phyloP scores from a whole-genome alignment of 2,113 vertebrate species.

The Rattus rattus region DNA sequence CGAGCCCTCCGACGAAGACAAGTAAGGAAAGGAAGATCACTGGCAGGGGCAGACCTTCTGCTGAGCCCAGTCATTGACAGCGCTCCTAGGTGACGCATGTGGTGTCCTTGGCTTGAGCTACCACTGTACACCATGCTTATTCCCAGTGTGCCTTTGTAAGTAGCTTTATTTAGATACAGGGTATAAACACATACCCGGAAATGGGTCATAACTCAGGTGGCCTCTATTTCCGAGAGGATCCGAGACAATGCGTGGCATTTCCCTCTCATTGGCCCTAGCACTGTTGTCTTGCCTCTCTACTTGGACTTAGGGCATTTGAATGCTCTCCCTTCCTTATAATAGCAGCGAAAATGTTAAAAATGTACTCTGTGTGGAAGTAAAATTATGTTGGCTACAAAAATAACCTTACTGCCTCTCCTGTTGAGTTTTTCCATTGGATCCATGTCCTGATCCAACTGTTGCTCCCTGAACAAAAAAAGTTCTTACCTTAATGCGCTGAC shows the following conservation, averaged over 20 bases:
- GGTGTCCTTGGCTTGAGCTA: neutral
- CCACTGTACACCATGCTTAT: neutral
- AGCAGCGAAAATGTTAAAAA: constrained; percentile 47
- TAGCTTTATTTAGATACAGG: neutral
- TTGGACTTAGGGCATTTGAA: neutral
- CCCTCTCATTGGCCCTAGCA: neutral
- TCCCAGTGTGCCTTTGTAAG: constrained; percentile 56
- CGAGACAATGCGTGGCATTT: neutral
- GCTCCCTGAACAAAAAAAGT: neutral
- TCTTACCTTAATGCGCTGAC: neutral
- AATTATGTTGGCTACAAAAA: neutral
- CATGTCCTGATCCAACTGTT: rapidly evolving
- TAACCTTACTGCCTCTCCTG: neutral
- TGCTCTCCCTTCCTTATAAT: neutral
- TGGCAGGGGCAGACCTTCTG: constrained; percentile 39
- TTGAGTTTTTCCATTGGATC: neutral
- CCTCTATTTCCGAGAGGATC: neutral
- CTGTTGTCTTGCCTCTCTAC: neutral
- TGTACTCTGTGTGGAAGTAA: neutral
- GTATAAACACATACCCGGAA: neutral
- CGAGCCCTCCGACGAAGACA: constrained; percentile 48
- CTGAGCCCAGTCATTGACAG: constrained; percentile 17
- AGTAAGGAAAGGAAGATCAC: constrained; percentile 53
- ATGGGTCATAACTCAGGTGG: neutral
- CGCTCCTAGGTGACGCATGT: neutral